Base-by-base conservation (phyloP, 2,888 invertebrate genomes). In the Anthophora plumipes region DNA sequence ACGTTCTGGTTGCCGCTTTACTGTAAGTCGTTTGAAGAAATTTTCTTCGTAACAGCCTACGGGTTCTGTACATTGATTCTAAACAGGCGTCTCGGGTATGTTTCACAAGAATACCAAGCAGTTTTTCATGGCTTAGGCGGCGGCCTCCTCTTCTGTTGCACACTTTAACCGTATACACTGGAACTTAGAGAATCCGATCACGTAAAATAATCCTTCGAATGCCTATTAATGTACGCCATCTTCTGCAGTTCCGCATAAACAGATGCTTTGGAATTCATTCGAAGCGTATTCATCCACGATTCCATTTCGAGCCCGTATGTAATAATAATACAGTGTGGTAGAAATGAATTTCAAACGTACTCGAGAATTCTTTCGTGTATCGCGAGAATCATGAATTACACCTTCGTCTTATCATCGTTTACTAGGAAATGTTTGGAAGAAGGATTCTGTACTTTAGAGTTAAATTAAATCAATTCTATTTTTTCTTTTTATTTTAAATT, bases 171-270 rank as follows among this genome's bases (percentile, higher is more conserved):
- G n/a, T n/a, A 17, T 22, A n/a, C 11, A 17, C 7, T 11, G 50
- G 41, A 41, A 22, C 17, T 82, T 64, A 48, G 37, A n/a, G 31
- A 82, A 39, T n/a, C 76, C 17, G 80, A 76, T 82, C 81, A 82
- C 81, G 81, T 82, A 82, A 71, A 75, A 82, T 80, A 82, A 82
- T 82, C 80, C 82, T 72, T 80, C 76, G 82, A 72, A 72, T 80
- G 55, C 54, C 80, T 80, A 80, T 80, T 80, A 80, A 80, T 72
- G 64, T 60, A 75, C 69, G 67, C 70, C 67, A 60, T 76, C 72
- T 59, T 61, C 70, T 52, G 48, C 54, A 41, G 68, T 37, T 60
- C 57, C 39, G 61, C 41, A 81, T 79, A 79, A 81, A 72, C 70
- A 71, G 67, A 81, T 68, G 63, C 75, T 67, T 67, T 39, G 75